Evolutionary conservation across 2,888 invertebrate genomes (phyloP).

Genomic region (Papilio demoleus): DNA sequence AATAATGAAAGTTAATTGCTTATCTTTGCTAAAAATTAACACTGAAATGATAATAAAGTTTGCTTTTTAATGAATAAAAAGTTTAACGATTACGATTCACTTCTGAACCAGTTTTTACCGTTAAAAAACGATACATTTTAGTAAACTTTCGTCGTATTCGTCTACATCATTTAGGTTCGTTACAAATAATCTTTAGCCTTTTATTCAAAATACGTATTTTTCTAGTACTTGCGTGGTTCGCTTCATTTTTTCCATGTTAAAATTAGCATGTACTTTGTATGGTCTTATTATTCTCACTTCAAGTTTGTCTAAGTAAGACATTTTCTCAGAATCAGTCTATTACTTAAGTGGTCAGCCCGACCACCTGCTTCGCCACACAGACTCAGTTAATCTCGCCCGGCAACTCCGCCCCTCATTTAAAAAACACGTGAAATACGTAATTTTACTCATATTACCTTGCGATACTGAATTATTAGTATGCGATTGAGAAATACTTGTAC

Average conservation of each 20-base stretch:
- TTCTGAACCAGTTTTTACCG: background rate
- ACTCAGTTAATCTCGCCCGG: slow-evolving; percentile 42
- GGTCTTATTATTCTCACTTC: background rate
- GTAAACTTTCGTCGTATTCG: background rate
- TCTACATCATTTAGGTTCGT: background rate
- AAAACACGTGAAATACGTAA: slow-evolving; percentile 37
- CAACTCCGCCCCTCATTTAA: slow-evolving; percentile 45
- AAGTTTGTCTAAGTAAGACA: slow-evolving; percentile 8
- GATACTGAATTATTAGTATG: slow-evolving; percentile 13
- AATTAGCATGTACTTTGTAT: slow-evolving; percentile 4
- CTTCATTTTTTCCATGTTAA: background rate
- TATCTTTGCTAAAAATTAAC: slow-evolving; percentile 1
- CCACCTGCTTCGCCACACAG: slow-evolving; percentile 24
- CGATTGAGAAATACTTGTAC: slow-evolving; percentile 29
- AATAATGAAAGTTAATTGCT: slow-evolving; percentile 1
- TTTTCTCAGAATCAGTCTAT: slow-evolving; percentile 12
- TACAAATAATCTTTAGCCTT: background rate
- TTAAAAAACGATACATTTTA: too few relatives aligned
- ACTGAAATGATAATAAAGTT: background rate
- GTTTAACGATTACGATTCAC: background rate
- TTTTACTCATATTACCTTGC: slow-evolving; percentile 24
- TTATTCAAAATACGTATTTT: background rate
- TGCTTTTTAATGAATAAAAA: background rate
- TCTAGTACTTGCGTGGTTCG: background rate
- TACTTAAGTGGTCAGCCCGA: slow-evolving; percentile 26